phyloP scores from a whole-genome alignment of 2,888 invertebrate genomes.

The Drosophila nr. medialis region DNA sequence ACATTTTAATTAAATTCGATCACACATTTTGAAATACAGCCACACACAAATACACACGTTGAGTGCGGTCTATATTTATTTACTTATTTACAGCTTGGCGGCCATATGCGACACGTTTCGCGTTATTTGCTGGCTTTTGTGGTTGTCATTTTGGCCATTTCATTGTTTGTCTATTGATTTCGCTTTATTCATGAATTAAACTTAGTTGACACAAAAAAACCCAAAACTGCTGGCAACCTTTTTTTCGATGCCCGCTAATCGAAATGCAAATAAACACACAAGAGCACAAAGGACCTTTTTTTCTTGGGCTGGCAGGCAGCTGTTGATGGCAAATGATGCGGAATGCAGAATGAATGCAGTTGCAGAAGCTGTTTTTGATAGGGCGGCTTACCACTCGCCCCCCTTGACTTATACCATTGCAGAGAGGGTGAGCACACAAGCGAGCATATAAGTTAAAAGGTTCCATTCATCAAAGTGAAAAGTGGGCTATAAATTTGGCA shows the following conservation, averaged over 20 bases:
- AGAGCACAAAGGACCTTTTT: conserved; percentile 18
- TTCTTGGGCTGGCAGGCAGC: conserved; percentile 7
- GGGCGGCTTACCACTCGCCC: neutral
- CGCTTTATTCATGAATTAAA: conserved; percentile 56
- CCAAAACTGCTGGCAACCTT: conserved; percentile 14
- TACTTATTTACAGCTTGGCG: conserved; percentile 68
- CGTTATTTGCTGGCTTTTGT: conserved; percentile 61
- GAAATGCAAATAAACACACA: conserved; percentile 44
- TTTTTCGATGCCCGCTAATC: conserved; percentile 31
- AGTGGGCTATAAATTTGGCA: neutral
- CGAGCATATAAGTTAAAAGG: neutral
- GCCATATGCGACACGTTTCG: conserved; percentile 68
- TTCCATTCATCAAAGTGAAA: conserved; percentile 1
- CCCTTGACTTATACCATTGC: conserved; percentile 7
- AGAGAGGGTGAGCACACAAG: conserved; percentile 4
- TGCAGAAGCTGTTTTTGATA: conserved; percentile 34
- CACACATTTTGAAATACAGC: conserved; percentile 63
- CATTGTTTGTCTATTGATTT: conserved; percentile 63
- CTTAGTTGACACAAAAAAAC: conserved; percentile 25
- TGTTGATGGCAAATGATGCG: conserved; percentile 25
- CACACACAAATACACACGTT: conserved; percentile 11
- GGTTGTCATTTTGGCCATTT: conserved; percentile 56
- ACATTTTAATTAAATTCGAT: conserved; percentile 75
- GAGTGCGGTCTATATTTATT: conserved; percentile 74
- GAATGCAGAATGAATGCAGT: conserved; percentile 23